These are phyloP conservation scores for Parapristionchus giblindavisi DNA, from an alignment of 2,888 invertebrate species.

Conservation along the genomic window DNA sequence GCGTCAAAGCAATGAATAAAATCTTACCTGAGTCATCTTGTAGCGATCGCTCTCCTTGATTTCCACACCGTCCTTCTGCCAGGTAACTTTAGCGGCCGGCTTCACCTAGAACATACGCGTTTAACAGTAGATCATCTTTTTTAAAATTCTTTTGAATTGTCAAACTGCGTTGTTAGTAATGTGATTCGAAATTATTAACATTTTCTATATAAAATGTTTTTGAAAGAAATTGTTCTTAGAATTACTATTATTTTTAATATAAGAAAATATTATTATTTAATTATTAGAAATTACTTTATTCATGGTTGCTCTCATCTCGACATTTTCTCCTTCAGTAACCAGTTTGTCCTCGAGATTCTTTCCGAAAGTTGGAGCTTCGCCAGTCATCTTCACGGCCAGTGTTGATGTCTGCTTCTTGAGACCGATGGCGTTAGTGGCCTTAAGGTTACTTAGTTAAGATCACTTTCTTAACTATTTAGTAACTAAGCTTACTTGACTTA, in stretches of 20 bases:
- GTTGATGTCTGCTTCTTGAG: conserved; percentile 69
- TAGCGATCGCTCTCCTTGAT: conserved; percentile 42
- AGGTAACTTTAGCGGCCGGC: conserved; percentile 90
- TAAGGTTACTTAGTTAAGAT: neutral
- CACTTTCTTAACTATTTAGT: neutral
- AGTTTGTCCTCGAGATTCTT: conserved; percentile 60
- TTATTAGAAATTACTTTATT: conserved; percentile 42
- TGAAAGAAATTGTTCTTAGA: too few species aligned
- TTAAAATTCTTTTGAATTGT: too few species aligned
- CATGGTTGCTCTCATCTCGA: conserved; percentile 64
- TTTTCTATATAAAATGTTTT: too few species aligned
- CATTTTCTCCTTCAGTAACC: conserved; percentile 63
- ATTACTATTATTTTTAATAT: too few species aligned
- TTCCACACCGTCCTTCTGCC: conserved; percentile 82
- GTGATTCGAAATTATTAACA: too few species aligned
- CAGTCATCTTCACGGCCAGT: conserved; percentile 62
- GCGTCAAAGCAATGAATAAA: too few species aligned
- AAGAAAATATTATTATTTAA: neutral
- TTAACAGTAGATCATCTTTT: conserved; percentile 1
- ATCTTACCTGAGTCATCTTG: conserved; percentile 24
- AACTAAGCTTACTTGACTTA: neutral
- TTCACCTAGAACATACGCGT: conserved; percentile 73
- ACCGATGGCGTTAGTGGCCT: conserved; percentile 70
- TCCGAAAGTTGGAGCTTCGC: conserved; percentile 61
- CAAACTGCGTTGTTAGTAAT: too few species aligned